phyloP scores from a whole-genome alignment of 2,797 vertebrate genomes.

The Neosilurus hyrtlii region DNA sequence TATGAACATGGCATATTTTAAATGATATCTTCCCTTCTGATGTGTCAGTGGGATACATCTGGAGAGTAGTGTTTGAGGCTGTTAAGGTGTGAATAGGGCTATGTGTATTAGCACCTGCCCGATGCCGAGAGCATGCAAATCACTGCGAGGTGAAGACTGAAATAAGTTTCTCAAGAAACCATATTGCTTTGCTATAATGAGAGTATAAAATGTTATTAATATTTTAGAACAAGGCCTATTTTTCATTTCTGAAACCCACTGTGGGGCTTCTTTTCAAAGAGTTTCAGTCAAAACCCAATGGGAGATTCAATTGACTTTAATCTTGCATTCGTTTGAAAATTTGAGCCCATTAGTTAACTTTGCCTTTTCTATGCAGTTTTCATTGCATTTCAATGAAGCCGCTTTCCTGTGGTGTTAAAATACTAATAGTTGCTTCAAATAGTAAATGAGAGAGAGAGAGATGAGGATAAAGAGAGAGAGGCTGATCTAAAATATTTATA shows the following conservation, averaged over 20 bases:
- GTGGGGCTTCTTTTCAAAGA: constrained; percentile 80
- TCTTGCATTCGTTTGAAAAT: constrained; percentile 84
- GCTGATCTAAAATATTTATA: constrained; percentile 62
- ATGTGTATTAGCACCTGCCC: constrained; percentile 46
- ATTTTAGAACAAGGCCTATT: constrained; percentile 81
- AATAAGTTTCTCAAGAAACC: constrained; percentile 75
- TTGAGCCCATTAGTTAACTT: constrained; percentile 83
- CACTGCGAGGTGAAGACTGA: constrained; percentile 67
- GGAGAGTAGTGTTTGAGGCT: constrained; percentile 35
- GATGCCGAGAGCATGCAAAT: constrained; percentile 45
- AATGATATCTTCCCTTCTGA: constrained; percentile 50
- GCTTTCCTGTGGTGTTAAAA: constrained; percentile 79
- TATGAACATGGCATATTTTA: constrained; percentile 65
- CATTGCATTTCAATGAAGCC: constrained; percentile 81
- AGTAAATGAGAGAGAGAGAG: constrained; percentile 62
- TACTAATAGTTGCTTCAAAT: constrained; percentile 79
- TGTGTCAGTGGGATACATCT: constrained; percentile 55
- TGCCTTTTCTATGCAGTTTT: constrained; percentile 77
- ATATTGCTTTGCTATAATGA: constrained; percentile 78
- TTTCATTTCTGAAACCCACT: constrained; percentile 80
- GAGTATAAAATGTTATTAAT: constrained; percentile 83
- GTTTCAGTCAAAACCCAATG: constrained; percentile 78
- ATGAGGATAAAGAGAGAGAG: constrained; percentile 40
- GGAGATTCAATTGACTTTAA: constrained; percentile 83
- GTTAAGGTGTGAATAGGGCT: constrained; percentile 52